Percentiles rank a stretch among this genome's conserved stretches.
Conservation (phyloP, 2,113 vertebrate genomes). For the Athene cunicularia region DNA sequence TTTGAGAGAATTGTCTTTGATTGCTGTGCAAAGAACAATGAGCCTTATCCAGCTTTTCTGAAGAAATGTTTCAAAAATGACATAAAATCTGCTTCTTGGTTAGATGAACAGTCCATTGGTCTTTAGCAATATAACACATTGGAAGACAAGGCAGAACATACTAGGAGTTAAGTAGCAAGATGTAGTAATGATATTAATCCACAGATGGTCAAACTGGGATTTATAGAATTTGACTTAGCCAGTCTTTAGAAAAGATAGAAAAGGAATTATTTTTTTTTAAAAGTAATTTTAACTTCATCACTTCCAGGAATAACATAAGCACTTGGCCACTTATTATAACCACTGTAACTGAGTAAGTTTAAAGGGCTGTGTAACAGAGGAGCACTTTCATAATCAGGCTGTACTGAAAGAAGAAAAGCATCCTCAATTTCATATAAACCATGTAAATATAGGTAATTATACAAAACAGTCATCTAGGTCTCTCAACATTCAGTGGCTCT, state of each 20-base stretch:
- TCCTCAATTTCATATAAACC: not conserved
- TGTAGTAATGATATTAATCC: not conserved
- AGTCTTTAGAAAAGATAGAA: not conserved
- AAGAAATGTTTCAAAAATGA: not conserved
- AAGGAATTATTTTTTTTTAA: rapidly evolving
- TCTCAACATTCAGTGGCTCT: not conserved
- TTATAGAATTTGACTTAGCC: not conserved
- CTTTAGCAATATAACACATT: not conserved
- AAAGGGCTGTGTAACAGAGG: not conserved
- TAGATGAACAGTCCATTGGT: not conserved
- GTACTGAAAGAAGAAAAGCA: not conserved
- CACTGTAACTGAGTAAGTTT: not conserved
- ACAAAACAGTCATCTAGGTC: not conserved
- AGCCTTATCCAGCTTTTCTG: not conserved
- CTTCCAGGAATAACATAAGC: not conserved
- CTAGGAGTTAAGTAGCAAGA: not conserved
- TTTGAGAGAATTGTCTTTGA: not conserved
- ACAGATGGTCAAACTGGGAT: not conserved
- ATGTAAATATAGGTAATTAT: not conserved
- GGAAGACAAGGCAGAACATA: not conserved
- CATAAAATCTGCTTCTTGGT: not conserved
- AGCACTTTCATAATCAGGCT: not conserved
- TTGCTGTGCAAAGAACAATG: not conserved
- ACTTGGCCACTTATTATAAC: not conserved
- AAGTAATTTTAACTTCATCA: not conserved